Base-by-base conservation (phyloP, 1,140 invertebrate species). In the Penaeus chinensis region DNA sequence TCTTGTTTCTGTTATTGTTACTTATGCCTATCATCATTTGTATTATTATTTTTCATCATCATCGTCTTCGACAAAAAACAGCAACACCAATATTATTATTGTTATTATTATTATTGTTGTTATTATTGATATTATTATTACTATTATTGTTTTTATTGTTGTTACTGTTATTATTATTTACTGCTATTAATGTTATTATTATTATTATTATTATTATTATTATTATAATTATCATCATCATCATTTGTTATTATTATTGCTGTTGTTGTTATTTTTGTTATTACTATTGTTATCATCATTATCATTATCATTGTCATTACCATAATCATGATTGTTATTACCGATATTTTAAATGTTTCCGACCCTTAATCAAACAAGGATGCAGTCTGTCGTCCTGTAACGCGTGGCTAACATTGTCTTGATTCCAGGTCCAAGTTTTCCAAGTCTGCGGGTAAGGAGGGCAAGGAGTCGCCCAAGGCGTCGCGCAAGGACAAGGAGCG, bases 391-490 rank as follows among this genome's bases (percentile, higher is more conserved):
- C 54, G 10, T 13, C 54, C 54, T 54, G 54, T 2, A 16, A 54
- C 54, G 10, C 54, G 54, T 54, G 11, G 54, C 10, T 54, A 54
- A 54, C 54, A 54, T 27, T 85, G 7, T 78, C 63, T 61, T 60
- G 32, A 37, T 54, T 78, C 37, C 87, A 90, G 90, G 80, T 90
- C 90, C 24, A 85, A 88, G 82, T 90, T 90, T 82, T 90, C 90
- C 27, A 88, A 88, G 63, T 85, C 87, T 19, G 81, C 84, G 65
- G 83, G 78, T 4, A 90, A 90, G 82, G 90, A 90, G 42, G 86
- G 88, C 20, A 90, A 90, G 65, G 90, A 90, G 60, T 90, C 90
- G 7, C 90, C 90, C 2, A 87, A 88, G 74, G 89, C 90, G 16
- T 84, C 84, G 16, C 85, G 90, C 42, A 85, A 88, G 54, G 88